phyloP scores from a whole-genome alignment of 2,113 vertebrate genomes.

The Leucoraja erinaceus region DNA sequence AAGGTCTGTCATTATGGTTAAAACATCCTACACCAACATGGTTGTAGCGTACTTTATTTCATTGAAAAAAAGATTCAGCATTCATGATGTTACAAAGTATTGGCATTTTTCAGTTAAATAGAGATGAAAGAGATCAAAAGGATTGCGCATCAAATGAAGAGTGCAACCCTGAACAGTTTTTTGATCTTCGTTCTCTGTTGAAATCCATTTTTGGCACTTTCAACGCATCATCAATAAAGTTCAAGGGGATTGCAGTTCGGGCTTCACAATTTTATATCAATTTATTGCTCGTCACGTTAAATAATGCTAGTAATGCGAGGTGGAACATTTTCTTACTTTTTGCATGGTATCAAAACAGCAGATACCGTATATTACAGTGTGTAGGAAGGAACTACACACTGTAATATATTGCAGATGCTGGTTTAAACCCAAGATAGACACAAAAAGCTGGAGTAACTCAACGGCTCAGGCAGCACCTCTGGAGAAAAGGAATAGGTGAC shows the following conservation, averaged over 20 bases:
- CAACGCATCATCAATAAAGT: neutral
- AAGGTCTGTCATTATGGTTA: neutral
- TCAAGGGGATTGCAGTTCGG: too few relatives aligned
- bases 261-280: neutral
- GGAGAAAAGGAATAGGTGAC: too few relatives aligned
- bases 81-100: neutral
- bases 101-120: neutral
- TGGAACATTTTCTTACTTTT: neutral
- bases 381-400: too few relatives aligned
- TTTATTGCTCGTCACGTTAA: neutral
- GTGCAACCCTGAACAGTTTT: neutral
- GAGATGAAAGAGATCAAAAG: neutral
- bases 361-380: neutral
- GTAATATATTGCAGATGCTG: too few relatives aligned
- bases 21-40: neutral
- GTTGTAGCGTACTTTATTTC: neutral
- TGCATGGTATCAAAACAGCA: neutral
- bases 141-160: neutral
- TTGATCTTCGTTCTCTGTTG: neutral
- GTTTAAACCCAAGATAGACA: too few relatives aligned
- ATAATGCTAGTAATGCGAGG: too few relatives aligned
- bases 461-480: too few relatives aligned
- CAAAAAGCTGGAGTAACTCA: too few relatives aligned
- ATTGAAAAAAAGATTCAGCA: conserved; percentile 21
- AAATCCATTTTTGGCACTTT: neutral